Percentiles rank a stretch among this genome's conserved stretches.
These are phyloP conservation scores for Clarias laeviceps DNA, from an alignment of 2,797 vertebrate species.

Conservation along the genomic window DNA sequence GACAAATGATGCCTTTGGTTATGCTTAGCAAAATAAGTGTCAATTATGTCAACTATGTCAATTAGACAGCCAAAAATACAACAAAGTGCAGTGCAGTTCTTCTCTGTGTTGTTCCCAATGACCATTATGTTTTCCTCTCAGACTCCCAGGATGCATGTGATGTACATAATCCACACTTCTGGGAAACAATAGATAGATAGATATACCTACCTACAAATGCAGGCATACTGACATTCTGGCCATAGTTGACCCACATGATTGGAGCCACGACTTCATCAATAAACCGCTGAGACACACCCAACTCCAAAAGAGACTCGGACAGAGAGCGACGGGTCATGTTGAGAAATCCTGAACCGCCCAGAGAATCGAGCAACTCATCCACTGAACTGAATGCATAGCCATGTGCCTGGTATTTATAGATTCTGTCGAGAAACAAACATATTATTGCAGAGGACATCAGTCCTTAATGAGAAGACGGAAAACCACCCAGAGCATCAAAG, in stretches of 20 bases:
- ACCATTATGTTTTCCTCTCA: background rate
- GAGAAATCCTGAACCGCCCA: conserved; percentile 90
- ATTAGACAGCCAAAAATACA: background rate
- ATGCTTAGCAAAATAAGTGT: background rate
- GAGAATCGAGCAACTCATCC: conserved; percentile 88
- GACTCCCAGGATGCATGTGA: background rate
- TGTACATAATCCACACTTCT: background rate
- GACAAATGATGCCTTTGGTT: background rate
- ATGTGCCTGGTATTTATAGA: conserved; percentile 97
- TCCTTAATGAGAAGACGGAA: background rate
- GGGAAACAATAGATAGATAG: background rate
- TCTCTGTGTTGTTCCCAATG: background rate
- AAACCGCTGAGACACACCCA: conserved; percentile 93
- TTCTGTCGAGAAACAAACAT: conserved; percentile 69
- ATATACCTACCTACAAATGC: conserved; percentile 91
- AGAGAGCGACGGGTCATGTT: conserved; percentile 94
- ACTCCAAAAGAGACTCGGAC: conserved; percentile 89
- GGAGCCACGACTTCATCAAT: conserved; percentile 93
- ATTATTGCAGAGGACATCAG: conserved; percentile 5
- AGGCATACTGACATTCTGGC: conserved; percentile 90
- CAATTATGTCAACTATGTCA: background rate
- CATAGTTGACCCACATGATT: conserved; percentile 90
- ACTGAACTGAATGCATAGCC: conserved; percentile 93
- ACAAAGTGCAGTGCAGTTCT: background rate
- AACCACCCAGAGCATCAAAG: background rate